Base-by-base conservation (phyloP, 30 jellyfish, hydroid and myxozoan species). In the Nemopilema nomurai region DNA sequence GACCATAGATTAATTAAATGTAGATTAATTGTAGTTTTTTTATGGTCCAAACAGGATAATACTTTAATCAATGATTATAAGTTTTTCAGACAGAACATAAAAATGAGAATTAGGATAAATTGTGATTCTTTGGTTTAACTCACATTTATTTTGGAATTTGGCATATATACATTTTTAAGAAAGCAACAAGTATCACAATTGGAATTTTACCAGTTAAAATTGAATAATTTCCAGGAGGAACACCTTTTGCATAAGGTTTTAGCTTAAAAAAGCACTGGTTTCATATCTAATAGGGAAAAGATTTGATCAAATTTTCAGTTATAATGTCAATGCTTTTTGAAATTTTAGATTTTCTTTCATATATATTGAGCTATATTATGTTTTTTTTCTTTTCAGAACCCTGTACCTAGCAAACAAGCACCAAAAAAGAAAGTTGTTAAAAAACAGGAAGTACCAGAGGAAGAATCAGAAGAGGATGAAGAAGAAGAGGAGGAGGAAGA, bases 401-500 rank as follows among this genome's bases (percentile, higher is more conserved):
- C 91, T 21, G 51, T 84, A 20, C 95, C 89, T 25, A 77, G 52
- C 18, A 89, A 81, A 89, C 81, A 89, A 67, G 85, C 86, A 27
- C 72, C 86, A 26, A 68, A 77, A 23, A 68, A 80, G 82, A 92
- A 93, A 49, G 79, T 85, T 28, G 81, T 49, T 21, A 97, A 68
- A 29, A 96, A 96, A 0, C 90, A 79, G 64, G 86, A 77, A 27
- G 96, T 82, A 72, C 50, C 80, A 20, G 96, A 80, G 76, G 97
- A 89, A 32, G 96, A 77, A 20, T 96, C 77, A 22, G 96, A 84
- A 49, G 97, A 88, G 49, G 96, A 87, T 31, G 98, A 87, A 28
- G 98, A 92, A 51, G 98, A 93, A 33, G 92, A 83, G 26, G 98
- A 93, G 49, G 97, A 87, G 29, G 98, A 93, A 57, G 95, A 94